Percentiles rank a stretch among this genome's conserved stretches.
Conservation (phyloP, 2,888 invertebrate genomes). For the Epinotia demarniana region DNA sequence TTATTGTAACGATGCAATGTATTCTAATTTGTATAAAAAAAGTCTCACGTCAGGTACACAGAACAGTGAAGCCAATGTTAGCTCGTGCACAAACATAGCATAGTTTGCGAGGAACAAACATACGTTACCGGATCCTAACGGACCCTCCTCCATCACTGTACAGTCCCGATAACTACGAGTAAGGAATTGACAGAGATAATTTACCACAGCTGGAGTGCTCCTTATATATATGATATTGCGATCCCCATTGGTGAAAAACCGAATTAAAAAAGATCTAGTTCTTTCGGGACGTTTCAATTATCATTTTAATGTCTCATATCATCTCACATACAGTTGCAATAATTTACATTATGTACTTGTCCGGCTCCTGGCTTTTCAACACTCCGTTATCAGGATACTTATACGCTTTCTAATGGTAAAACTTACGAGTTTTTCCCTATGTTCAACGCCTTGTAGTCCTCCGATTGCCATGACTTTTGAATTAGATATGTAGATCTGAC, state of each 20-base stretch:
- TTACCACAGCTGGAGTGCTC: background rate
- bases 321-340: no score
- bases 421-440: no score
- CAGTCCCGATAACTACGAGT: background rate
- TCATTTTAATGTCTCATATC: no score
- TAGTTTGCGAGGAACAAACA: slow-evolving; percentile 61
- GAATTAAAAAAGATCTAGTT: no score
- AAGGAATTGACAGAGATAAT: background rate
- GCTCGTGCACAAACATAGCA: slow-evolving; percentile 50
- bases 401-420: no score
- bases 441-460: background rate
- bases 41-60: slow-evolving; percentile 11
- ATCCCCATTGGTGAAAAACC: no score
- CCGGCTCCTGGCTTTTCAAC: no score
- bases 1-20: background rate
- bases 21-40: slow-evolving; percentile 32
- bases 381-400: no score
- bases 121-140: slow-evolving; percentile 51
- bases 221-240: background rate
- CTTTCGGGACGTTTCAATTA: no score
- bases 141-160: slow-evolving; percentile 23
- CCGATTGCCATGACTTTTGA: background rate
- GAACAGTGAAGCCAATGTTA: slow-evolving; percentile 56
- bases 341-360: no score
- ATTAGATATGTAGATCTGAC: background rate